A percentile compares a stretch with the other conserved stretches of the same genome.
phyloP scores from a whole-genome alignment of 2,888 invertebrate genomes.

The Pecten maximus region DNA sequence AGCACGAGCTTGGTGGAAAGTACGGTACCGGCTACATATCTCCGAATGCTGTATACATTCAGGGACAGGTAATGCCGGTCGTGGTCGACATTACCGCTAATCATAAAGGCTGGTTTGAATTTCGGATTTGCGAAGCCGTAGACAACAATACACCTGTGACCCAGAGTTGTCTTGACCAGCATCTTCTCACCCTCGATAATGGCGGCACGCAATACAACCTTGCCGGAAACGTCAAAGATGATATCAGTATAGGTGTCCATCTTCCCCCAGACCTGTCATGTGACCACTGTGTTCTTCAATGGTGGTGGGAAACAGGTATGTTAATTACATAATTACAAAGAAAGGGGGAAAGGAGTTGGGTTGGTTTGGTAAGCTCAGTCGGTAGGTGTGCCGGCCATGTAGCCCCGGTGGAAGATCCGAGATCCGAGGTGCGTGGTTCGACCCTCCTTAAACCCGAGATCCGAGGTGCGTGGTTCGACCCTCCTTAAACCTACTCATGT shows the following conservation, averaged over 20 bases:
- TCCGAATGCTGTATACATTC: background rate
- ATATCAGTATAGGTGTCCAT: background rate
- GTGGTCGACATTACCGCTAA: background rate
- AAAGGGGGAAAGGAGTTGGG: no score
- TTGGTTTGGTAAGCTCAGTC: no score
- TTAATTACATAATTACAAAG: no score
- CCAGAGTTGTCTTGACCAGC: background rate
- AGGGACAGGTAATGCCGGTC: background rate
- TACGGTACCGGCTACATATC: background rate
- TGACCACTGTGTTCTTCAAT: background rate
- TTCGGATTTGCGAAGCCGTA: background rate
- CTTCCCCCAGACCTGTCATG: background rate
- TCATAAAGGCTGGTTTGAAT: conserved; percentile 1
- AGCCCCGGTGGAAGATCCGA: no score
- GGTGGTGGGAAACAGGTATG: background rate
- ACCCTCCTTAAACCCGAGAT: no score
- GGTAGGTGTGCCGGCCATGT: no score
- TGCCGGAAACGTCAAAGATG: background rate
- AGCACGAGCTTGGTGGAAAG: background rate
- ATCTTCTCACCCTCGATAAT: background rate
- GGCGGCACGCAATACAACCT: background rate
- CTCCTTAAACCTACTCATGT: no score
- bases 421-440: no score
- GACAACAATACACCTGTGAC: background rate
- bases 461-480: no score